Conservation (phyloP, 2,888 invertebrate genomes). For the Oxytorus armatus region DNA sequence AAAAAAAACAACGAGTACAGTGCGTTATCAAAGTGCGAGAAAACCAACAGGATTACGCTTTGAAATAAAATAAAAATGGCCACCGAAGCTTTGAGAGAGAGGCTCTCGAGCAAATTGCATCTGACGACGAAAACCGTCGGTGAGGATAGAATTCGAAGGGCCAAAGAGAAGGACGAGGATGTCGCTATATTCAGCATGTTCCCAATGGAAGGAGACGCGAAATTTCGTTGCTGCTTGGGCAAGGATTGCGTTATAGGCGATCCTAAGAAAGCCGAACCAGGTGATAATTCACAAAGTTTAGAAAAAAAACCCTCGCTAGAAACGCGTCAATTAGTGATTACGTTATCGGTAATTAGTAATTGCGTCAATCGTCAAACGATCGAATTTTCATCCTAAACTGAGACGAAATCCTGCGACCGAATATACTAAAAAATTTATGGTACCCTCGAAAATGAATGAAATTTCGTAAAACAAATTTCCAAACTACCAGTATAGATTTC, state of each 20-base stretch:
- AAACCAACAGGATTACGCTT: conserved; percentile 40
- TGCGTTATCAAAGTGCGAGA: conserved; percentile 43
- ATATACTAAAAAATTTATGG: no score
- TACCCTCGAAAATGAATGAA: no score
- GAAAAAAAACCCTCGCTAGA: conserved; percentile 13
- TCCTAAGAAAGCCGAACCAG: conserved; percentile 91
- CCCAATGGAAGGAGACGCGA: conserved; percentile 90
- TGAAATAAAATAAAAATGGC: conserved; percentile 86
- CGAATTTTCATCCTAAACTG: neutral
- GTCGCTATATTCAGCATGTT: conserved; percentile 95
- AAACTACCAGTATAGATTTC: no score
- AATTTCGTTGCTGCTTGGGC: conserved; percentile 91
- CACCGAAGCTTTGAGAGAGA: conserved; percentile 91
- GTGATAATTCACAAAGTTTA: conserved; percentile 83
- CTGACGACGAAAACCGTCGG: conserved; percentile 92
- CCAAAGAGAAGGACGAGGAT: conserved; percentile 94
- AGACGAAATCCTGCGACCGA: no score
- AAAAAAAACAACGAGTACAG: conserved; percentile 20
- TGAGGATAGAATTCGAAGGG: conserved; percentile 92
- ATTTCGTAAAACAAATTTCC: no score
- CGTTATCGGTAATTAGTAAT: no score
- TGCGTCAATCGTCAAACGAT: neutral
- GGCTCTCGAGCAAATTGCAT: conserved; percentile 88
- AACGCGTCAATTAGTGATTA: neutral
- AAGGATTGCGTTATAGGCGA: conserved; percentile 92